Percentiles rank a stretch among this genome's conserved stretches.
Conservation (phyloP, 2,888 invertebrate species). For the Atethmia centrago region DNA sequence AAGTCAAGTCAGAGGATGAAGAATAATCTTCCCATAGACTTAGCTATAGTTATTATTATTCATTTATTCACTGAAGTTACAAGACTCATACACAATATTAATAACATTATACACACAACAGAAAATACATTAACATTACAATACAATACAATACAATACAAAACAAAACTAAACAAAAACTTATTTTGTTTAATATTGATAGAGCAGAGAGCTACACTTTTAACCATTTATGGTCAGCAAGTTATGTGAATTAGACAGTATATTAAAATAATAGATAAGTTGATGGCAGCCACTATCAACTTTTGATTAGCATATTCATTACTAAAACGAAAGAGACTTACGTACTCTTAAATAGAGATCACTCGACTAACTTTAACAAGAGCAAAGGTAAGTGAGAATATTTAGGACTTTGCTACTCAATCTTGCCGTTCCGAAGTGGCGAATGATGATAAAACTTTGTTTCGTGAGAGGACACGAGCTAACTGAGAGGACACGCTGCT, state of each 20-base stretch:
- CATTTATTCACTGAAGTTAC: too few relatives aligned
- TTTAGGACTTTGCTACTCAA: conserved; percentile 50
- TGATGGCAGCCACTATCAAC: conserved; percentile 1
- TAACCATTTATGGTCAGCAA: not conserved
- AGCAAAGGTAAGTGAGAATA: conserved; percentile 39
- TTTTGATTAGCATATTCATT: not conserved
- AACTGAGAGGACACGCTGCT: conserved; percentile 56
- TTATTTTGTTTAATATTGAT: too few relatives aligned
- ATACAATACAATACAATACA: too few relatives aligned
- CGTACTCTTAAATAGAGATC: conserved; percentile 17
- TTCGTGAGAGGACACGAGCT: conserved; percentile 47
- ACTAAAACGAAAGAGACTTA: not conserved
- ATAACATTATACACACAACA: too few relatives aligned
- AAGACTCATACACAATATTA: too few relatives aligned
- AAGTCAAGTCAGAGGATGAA: not conserved
- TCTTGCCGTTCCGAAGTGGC: conserved; percentile 36
- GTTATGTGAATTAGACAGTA: not conserved
- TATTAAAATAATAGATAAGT: conserved; percentile 2
- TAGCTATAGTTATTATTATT: too few relatives aligned
- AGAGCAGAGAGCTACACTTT: not conserved
- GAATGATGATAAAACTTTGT: conserved; percentile 59
- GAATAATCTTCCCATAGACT: not conserved
- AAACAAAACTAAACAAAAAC: too few relatives aligned
- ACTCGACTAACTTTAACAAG: conserved; percentile 15
- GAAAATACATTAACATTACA: too few relatives aligned